Evolutionary conservation across 2,888 invertebrate genomes (phyloP).

Genomic region (Athrips mouffetella): DNA sequence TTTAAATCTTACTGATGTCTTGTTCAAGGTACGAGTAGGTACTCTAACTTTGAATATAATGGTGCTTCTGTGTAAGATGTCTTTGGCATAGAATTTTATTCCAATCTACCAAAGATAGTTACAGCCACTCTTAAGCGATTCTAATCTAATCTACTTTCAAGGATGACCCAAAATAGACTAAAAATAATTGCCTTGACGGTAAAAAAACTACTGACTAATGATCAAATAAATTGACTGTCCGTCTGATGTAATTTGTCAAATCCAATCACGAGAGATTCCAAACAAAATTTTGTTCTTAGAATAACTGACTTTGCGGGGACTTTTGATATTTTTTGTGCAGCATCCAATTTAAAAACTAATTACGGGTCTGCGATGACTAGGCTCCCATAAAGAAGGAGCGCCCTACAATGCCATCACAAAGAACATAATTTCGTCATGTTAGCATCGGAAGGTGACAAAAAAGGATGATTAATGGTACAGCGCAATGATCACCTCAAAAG

Average conservation of each 20-base stretch:
- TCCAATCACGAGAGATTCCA: constrained; percentile 60
- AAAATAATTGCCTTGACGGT: constrained; percentile 21
- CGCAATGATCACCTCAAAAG: constrained; percentile 53
- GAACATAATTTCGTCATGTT: constrained; percentile 72
- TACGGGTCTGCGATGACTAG: constrained; percentile 67
- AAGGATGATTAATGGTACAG: constrained; percentile 68
- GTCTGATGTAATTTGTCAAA: constrained; percentile 68
- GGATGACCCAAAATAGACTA: constrained; percentile 7
- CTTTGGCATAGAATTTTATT: constrained; percentile 37
- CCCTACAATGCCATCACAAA: constrained; percentile 60
- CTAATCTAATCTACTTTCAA: constrained; percentile 3
- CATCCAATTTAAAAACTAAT: constrained; percentile 77
- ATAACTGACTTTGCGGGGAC: constrained; percentile 60
- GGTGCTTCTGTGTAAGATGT: constrained; percentile 44
- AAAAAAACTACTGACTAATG: constrained; percentile 47
- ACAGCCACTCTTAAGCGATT: background rate
- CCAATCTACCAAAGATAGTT: constrained; percentile 3
- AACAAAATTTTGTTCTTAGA: constrained; percentile 56
- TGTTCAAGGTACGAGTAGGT: constrained; percentile 10
- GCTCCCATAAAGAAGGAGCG: constrained; percentile 58
- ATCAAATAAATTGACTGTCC: constrained; percentile 53
- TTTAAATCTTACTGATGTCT: constrained; percentile 49
- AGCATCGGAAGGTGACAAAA: constrained; percentile 67
- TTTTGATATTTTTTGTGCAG: constrained; percentile 60
- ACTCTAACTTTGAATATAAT: constrained; percentile 50